Evolutionary conservation across 2,113 vertebrate species (phyloP), one percentile per base, ranked within the genome.

Genomic region (Pycnonotus jocosus): DNA sequence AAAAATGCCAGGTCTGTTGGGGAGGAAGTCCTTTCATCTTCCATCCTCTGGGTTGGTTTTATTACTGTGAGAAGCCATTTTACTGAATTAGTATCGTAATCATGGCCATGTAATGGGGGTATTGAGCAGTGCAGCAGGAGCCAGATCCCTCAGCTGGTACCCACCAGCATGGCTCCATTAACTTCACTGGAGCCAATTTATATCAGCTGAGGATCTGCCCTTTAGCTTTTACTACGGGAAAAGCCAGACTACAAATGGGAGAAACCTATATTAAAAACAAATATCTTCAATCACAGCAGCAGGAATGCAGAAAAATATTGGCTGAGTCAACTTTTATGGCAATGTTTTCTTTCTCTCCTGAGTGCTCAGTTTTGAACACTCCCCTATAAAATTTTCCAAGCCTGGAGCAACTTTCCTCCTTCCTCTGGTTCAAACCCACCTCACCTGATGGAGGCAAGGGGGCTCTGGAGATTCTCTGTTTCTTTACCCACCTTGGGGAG

Each of bases 171-270:
- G 83, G 86, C 83, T 91, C 90, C 91, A 95, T 95, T 96, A 95
- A 90, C 90, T 92, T 70, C 85, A 51, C 56, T 74, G 92, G 64
- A 97, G 86, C 86, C 93, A 89, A 79, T 96, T 95, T 91, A 91
- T 86, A 95, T 96, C 86, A 96, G 91, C 88, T 96, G 96, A 96
- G 93, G 90, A 96, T 95, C 91, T 90, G 81, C 85, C 90, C 87
- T 95, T 89, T 86, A 20, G 71, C 70, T 97, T 97, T 96, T 95
- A 93, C 94, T 96, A 81, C 11, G 28, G 24, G 5, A 86, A 92
- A 92, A 85, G 23, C 85, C 78, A 92, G 82, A 81, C 89, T 96
- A 74, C 79, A 90, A 96, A 93, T 93, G 68, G 88, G 57, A 85
- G 85, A 94, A 95, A 73, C 68, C 31, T 85, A 89, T 81, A 95